Conservation (phyloP, 2,113 vertebrate species). For the Blennius ocellaris region DNA sequence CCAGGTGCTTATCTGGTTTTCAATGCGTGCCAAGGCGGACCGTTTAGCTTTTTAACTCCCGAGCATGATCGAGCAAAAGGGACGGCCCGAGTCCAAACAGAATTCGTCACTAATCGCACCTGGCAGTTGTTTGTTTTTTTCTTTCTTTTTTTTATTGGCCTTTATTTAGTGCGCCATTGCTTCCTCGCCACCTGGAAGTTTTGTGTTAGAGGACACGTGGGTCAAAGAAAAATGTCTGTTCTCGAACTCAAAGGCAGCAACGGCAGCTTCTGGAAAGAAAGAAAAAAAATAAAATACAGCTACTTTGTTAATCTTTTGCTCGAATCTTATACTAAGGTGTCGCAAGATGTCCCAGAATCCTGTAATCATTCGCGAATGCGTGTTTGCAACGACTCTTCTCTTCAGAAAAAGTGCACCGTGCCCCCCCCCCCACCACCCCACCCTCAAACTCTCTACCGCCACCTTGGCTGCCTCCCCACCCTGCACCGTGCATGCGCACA, state of each 20-base stretch:
- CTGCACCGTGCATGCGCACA: conserved; percentile 52
- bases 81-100: not conserved
- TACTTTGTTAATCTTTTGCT: conserved; percentile 8
- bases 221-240: conserved; percentile 18
- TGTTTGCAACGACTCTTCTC: conserved; percentile 49
- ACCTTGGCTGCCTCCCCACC: conserved; percentile 22
- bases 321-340: conserved; percentile 32
- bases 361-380: conserved; percentile 49
- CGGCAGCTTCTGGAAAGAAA: not conserved
- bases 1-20: conserved; percentile 85
- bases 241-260: not conserved
- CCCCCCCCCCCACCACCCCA: conserved; percentile 30
- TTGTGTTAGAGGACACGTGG: conserved; percentile 17
- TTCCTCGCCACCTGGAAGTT: not conserved
- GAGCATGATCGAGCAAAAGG: not conserved
- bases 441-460: conserved; percentile 14
- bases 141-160: conserved; percentile 17
- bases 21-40: conserved; percentile 81
- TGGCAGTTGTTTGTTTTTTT: not conserved
- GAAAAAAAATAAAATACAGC: not conserved
- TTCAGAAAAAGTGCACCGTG: conserved; percentile 27
- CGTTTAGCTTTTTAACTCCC: conserved; percentile 13
- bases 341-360: conserved; percentile 37
- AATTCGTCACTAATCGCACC: not conserved
- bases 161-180: conserved; percentile 3